phyloP scores from a whole-genome alignment of 2,113 vertebrate genomes.

The Bubo bubo region DNA sequence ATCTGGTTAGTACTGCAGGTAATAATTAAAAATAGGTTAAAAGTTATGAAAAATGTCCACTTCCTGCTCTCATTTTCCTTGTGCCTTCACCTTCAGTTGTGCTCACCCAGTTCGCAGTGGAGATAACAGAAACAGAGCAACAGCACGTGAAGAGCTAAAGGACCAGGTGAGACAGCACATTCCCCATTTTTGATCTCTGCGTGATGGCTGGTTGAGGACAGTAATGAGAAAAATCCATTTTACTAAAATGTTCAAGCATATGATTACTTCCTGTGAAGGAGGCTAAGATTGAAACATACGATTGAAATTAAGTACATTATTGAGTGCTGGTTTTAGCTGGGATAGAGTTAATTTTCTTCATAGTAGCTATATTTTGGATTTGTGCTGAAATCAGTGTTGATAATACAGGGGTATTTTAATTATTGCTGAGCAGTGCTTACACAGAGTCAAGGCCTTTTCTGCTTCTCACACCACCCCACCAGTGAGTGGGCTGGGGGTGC shows the following conservation, averaged over 20 bases:
- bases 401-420: too few relatives aligned
- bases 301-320: neutral
- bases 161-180: neutral
- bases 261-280: neutral
- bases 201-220: neutral
- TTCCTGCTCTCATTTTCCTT: neutral
- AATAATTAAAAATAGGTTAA: neutral
- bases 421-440: too few relatives aligned
- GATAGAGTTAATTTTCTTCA: too few relatives aligned
- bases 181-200: neutral
- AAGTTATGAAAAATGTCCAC: neutral
- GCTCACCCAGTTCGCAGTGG: neutral
- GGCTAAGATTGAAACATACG: neutral
- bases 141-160: neutral
- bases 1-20: neutral
- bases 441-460: too few relatives aligned
- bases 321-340: too few relatives aligned
- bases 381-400: too few relatives aligned
- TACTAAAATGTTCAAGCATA: neutral
- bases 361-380: too few relatives aligned
- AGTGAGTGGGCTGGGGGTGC: too few relatives aligned
- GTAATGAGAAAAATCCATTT: neutral
- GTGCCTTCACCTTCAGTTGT: neutral
- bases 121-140: neutral
- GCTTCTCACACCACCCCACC: too few relatives aligned